phyloP scores from a whole-genome alignment of 1,140 invertebrate species.

The Philopotamus ludificatus region DNA sequence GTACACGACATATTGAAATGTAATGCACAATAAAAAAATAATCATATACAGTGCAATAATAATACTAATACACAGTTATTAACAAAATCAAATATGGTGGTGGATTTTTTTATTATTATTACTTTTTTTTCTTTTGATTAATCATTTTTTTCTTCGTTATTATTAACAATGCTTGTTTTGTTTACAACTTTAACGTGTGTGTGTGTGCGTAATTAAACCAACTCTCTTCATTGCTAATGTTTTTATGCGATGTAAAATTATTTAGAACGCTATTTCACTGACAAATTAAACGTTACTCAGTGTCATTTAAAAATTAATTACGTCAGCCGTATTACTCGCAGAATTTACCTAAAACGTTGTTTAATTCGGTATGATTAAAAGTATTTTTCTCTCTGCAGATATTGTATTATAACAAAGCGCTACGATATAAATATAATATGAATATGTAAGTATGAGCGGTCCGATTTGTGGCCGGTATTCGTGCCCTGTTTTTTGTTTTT shows the following conservation, averaged over 20 bases:
- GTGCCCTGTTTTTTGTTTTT: not conserved
- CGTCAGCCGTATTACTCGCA: conserved; percentile 11
- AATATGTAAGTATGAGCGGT: not conserved
- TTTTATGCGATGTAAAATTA: not conserved
- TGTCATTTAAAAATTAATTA: conserved; percentile 15
- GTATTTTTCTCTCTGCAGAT: not conserved
- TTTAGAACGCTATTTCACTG: conserved; percentile 15
- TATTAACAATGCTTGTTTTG: not conserved
- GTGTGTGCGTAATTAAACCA: not conserved
- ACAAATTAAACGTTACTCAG: conserved; percentile 18
- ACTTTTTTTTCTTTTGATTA: not conserved
- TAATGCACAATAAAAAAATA: not conserved
- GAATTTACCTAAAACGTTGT: conserved; percentile 13
- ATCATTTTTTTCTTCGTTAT: not conserved
- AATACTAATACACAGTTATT: not conserved
- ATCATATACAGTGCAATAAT: not conserved
- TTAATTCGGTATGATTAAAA: conserved; percentile 15
- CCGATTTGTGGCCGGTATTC: not conserved
- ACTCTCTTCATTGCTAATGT: not conserved
- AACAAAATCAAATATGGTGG: not conserved
- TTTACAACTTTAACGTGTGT: not conserved
- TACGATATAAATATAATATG: not conserved
- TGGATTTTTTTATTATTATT: not conserved
- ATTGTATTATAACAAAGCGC: conserved; percentile 1
- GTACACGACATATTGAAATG: conserved; percentile 15